Evolutionary conservation across 2,888 invertebrate genomes (phyloP).

Genomic region (Craniophora ligustri): DNA sequence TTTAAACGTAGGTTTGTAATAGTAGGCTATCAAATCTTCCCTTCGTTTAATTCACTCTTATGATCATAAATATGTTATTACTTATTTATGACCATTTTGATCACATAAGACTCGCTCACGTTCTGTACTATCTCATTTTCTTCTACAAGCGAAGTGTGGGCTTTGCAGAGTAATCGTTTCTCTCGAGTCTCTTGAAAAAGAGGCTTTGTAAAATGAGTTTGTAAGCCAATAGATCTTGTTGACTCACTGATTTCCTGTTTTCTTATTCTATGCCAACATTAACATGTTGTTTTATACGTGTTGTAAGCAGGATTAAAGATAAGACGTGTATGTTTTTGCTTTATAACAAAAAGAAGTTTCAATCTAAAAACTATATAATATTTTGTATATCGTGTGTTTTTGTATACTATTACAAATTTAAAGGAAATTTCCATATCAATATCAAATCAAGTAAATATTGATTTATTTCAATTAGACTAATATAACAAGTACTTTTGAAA

Average conservation of each 20-base stretch:
- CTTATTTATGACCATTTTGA: neutral
- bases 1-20: no score
- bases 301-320: neutral
- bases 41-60: no score
- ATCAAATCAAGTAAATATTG: no score
- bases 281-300: neutral
- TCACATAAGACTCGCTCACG: neutral
- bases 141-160: neutral
- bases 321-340: neutral
- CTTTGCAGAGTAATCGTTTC: conserved; percentile 23
- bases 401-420: no score
- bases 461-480: no score
- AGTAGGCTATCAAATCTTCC: no score
- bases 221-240: conserved; percentile 28
- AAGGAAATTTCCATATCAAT: no score
- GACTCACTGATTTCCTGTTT: conserved; percentile 14
- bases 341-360: no score
- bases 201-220: conserved; percentile 39
- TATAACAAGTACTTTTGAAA: no score
- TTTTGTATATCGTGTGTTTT: neutral
- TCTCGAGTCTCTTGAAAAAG: conserved; percentile 14
- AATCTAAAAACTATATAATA: no score
- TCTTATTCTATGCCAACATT: neutral
- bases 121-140: neutral
- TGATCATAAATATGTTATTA: no score